These are phyloP conservation scores for Mechanitis mazaeus DNA, from an alignment of 2,888 invertebrate species.

Conservation along the genomic window DNA sequence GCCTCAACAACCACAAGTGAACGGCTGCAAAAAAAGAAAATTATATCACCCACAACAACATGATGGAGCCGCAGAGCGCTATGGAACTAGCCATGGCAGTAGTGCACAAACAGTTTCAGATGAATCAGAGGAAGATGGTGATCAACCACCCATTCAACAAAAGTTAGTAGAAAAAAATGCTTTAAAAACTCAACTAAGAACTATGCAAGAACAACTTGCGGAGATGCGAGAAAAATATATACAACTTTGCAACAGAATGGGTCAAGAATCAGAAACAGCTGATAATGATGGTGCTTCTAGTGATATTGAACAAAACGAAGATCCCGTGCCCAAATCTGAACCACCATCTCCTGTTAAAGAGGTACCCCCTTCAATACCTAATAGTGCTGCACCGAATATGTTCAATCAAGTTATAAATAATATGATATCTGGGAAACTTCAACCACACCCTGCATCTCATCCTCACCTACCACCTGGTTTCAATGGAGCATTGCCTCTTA, in stretches of 20 bases:
- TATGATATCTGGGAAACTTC: constrained; percentile 80
- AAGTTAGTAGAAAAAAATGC: constrained; percentile 92
- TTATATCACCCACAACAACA: constrained; percentile 97
- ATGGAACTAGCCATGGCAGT: constrained; percentile 68
- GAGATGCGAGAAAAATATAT: constrained; percentile 95
- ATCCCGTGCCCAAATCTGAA: constrained; percentile 74
- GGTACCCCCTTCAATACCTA: constrained; percentile 66
- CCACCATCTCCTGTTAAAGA: constrained; percentile 76
- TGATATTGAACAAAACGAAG: constrained; percentile 79
- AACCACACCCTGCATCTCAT: constrained; percentile 72
- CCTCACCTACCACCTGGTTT: constrained; percentile 78
- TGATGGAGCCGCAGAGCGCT: constrained; percentile 81
- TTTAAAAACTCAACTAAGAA: constrained; percentile 88
- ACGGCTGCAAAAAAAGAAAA: constrained; percentile 97
- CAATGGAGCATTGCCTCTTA: constrained; percentile 75
- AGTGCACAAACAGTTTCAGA: constrained; percentile 74
- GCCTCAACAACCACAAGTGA: constrained; percentile 84
- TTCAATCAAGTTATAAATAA: constrained; percentile 80
- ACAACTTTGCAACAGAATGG: constrained; percentile 90
- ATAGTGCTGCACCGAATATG: constrained; percentile 71
- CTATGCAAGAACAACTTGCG: constrained; percentile 92
- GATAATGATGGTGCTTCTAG: constrained; percentile 85
- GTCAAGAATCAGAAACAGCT: constrained; percentile 85
- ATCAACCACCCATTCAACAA: constrained; percentile 86
- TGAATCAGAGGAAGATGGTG: constrained; percentile 86